Conservation (phyloP, 2,113 vertebrate species). For the Uropsilus gracilis region DNA sequence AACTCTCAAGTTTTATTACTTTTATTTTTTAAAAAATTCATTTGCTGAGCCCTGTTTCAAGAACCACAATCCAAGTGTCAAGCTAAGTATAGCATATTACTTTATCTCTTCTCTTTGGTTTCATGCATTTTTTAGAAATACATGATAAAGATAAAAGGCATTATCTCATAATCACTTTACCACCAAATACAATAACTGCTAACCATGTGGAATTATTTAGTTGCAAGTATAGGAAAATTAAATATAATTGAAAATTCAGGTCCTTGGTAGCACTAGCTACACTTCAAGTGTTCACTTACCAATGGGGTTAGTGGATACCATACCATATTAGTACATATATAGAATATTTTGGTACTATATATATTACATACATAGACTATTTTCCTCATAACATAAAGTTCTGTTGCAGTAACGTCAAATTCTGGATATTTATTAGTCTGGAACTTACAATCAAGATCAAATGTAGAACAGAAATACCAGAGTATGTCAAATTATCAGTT, state of each 20-base stretch:
- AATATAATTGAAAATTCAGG: background rate
- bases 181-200: background rate
- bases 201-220: background rate
- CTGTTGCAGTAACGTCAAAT: too few relatives aligned
- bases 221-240: conserved; percentile 12
- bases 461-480: background rate
- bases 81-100: background rate
- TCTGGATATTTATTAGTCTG: background rate
- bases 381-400: too few relatives aligned
- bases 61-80: background rate
- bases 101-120: background rate
- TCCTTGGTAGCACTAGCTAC: background rate
- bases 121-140: too few relatives aligned
- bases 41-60: background rate
- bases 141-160: too few relatives aligned
- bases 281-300: background rate
- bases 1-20: too few relatives aligned
- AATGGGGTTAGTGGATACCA: background rate
- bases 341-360: background rate
- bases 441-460: background rate
- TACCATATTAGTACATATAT: fast-evolving
- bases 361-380: too few relatives aligned
- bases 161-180: background rate
- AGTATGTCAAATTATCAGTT: background rate
- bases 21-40: background rate